phyloP scores from a whole-genome alignment of 1,140 invertebrate species.

The Potamilus streckersoni region DNA sequence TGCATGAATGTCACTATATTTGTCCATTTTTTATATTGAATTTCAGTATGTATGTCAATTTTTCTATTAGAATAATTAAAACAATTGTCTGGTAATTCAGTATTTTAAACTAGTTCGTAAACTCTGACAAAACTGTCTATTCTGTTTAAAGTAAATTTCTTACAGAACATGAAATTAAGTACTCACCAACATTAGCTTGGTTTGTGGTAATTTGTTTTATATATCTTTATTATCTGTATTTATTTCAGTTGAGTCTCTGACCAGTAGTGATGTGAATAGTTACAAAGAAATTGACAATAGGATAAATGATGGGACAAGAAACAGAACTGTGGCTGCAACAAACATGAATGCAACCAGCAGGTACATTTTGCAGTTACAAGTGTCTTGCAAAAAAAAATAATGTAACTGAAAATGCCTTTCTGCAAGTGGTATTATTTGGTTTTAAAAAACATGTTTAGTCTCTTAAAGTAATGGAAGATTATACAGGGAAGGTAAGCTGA shows the following conservation, averaged over 20 bases:
- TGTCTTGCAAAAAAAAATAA: neutral
- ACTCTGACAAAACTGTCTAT: too few relatives aligned
- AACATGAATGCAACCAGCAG: conserved; percentile 78
- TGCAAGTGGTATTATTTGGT: neutral
- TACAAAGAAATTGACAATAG: conserved; percentile 72
- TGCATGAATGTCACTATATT: too few relatives aligned
- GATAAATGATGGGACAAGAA: conserved; percentile 74
- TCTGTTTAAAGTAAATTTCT: too few relatives aligned
- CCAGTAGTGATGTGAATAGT: conserved; percentile 69
- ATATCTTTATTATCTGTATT: neutral
- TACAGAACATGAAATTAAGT: too few relatives aligned
- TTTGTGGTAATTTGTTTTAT: too few relatives aligned
- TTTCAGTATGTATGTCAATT: too few relatives aligned
- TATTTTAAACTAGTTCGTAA: too few relatives aligned
- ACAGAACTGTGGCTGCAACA: conserved; percentile 74
- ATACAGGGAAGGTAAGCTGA: too few relatives aligned
- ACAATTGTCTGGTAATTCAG: too few relatives aligned
- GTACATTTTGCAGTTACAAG: conserved; percentile 37
- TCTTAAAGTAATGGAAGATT: neutral
- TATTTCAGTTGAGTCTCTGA: conserved; percentile 72
- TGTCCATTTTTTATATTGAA: too few relatives aligned
- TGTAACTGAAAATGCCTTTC: neutral
- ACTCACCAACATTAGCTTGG: too few relatives aligned
- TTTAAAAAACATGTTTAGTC: neutral
- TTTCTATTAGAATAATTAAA: too few relatives aligned